Evolutionary conservation across 2,888 invertebrate species (phyloP).

Genomic region (Phyllotreta striolata): DNA sequence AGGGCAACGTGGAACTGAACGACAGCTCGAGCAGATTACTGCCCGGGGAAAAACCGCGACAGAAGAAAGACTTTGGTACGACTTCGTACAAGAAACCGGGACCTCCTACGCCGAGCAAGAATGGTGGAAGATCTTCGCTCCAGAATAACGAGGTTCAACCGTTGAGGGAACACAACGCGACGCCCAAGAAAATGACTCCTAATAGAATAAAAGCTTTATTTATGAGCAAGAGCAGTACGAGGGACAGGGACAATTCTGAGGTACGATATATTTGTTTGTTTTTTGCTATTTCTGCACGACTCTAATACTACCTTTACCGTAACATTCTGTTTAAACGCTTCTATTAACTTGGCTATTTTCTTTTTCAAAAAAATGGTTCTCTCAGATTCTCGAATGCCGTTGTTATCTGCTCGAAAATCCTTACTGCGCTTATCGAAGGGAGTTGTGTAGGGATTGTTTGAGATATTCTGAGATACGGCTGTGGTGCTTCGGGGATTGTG

Average conservation of each 20-base stretch:
- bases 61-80: slow-evolving; percentile 68
- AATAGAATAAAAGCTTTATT: slow-evolving; percentile 71
- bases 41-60: slow-evolving; percentile 58
- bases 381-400: slow-evolving; percentile 28
- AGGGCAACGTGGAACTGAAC: slow-evolving; percentile 57
- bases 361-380: slow-evolving; percentile 19
- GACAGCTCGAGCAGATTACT: slow-evolving; percentile 60
- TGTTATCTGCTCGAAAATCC: slow-evolving; percentile 20
- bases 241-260: slow-evolving; percentile 51
- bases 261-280: slow-evolving; percentile 41
- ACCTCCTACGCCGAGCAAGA: slow-evolving; percentile 87
- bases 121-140: slow-evolving; percentile 74
- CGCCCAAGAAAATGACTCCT: slow-evolving; percentile 68
- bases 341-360: too few species aligned
- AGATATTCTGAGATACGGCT: background rate
- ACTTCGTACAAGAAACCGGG: slow-evolving; percentile 86
- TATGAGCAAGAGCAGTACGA: slow-evolving; percentile 58
- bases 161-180: slow-evolving; percentile 62
- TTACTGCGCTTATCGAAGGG: slow-evolving; percentile 5
- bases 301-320: too few species aligned
- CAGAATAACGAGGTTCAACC: slow-evolving; percentile 68
- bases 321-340: too few species aligned
- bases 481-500: slow-evolving; percentile 25
- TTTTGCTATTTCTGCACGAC: background rate
- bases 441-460: background rate